Conservation (phyloP, 2,888 invertebrate species). For the Thymelicus lineola region DNA sequence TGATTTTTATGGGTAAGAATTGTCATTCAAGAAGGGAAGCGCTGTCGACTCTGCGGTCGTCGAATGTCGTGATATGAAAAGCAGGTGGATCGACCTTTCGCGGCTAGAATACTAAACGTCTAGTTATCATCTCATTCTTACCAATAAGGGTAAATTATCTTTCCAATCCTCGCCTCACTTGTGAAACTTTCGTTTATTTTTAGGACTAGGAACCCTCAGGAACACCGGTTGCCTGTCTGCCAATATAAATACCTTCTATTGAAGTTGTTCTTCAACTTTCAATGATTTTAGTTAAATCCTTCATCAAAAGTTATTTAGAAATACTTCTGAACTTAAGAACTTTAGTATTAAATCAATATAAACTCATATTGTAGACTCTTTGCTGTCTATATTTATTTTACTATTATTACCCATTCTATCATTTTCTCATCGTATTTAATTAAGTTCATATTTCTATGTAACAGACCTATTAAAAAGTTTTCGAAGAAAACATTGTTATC, state of each 20-base stretch:
- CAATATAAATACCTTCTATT: not conserved
- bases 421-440: too few species aligned
- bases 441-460: too few species aligned
- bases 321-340: too few species aligned
- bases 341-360: too few species aligned
- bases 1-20: slow-evolving; percentile 81
- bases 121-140: slow-evolving; percentile 77
- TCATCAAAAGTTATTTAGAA: too few species aligned
- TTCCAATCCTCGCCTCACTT: slow-evolving; percentile 43
- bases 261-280: too few species aligned
- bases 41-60: slow-evolving; percentile 68
- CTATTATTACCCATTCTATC: too few species aligned
- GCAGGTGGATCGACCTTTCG: slow-evolving; percentile 79
- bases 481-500: too few species aligned
- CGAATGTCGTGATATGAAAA: slow-evolving; percentile 83
- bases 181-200: slow-evolving; percentile 1
- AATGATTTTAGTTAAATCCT: too few species aligned
- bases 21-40: slow-evolving; percentile 72
- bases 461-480: too few species aligned
- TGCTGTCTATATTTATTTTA: too few species aligned
- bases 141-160: slow-evolving; percentile 72
- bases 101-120: slow-evolving; percentile 77
- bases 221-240: not conserved
- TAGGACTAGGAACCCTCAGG: not conserved
- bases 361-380: too few species aligned